Base-by-base conservation (phyloP, 2,888 invertebrate genomes). In the Cylindroiulus punctatus region DNA sequence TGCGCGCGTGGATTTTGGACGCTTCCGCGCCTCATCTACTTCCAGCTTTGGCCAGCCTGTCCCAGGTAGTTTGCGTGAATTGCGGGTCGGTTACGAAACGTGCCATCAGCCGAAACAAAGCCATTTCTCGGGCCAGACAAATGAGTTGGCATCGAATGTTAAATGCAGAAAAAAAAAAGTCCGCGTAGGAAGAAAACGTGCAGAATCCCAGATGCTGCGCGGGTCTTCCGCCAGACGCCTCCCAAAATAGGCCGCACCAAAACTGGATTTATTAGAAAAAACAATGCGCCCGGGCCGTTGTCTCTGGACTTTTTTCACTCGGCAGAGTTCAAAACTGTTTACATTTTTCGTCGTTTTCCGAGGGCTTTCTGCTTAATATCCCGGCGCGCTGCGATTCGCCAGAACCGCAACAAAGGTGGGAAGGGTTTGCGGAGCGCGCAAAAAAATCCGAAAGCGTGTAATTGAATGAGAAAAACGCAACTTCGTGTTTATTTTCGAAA, bases 381-480 rank as follows among this genome's bases (percentile, higher is more conserved):
- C 19, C 52, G 19, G 52, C 19, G 52, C 52, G 19, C 52, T n/a
- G n/a, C n/a, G 52, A 52, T 17, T 4, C 4, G 52, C 4, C 52
- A 19, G 52, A 19, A 52, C 17, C 19, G 19, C 17, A 52, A 52
- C 52, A 52, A 52, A 52, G 19, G 52, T 17, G 19, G 52, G 52
- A 52, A 19, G 52, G 52, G 52, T 52, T 52, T 52, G 19, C 52
- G 1, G 19, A 17, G 52, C 19, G 17, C 19, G 52, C 19, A 52
- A 52, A 52, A 52, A 19, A 19, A 52, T 1, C 5, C 5, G 52
- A 52, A 52, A 17, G 52, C 52, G 52, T 52, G 52, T 52, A 52
- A 52, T 52, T 52, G 52, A 52, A 52, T 52, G 19, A 52, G 52
- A 52, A 52, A 52, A 52, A 52, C 19, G 52, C 52, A 52, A 52